Evolutionary conservation across 2,113 vertebrate genomes (phyloP).

Genomic region (Varanus salvator): DNA sequence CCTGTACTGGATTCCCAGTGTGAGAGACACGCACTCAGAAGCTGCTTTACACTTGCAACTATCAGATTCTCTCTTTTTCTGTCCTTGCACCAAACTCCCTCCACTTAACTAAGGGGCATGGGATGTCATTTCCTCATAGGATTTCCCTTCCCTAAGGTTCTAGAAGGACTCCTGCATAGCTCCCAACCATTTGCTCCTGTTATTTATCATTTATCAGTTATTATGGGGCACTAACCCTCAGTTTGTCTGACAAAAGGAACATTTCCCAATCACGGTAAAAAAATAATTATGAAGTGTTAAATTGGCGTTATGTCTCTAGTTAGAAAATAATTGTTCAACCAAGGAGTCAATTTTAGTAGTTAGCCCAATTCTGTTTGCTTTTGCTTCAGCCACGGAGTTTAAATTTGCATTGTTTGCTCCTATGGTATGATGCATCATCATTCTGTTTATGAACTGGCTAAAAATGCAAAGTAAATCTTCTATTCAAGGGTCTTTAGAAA

Average conservation of each 20-base stretch:
- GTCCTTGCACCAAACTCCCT: background rate
- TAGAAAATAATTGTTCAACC: background rate
- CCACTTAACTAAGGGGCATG: background rate
- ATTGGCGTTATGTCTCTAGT: background rate
- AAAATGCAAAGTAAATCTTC: background rate
- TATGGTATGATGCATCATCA: background rate
- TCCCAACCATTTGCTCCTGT: background rate
- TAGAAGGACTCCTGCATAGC: background rate
- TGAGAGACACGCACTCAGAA: background rate
- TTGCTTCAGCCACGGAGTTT: background rate
- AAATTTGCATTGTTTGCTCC: background rate
- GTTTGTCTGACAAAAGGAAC: background rate
- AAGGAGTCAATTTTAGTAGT: background rate
- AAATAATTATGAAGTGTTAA: background rate
- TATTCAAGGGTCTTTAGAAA: background rate
- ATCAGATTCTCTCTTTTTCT: background rate
- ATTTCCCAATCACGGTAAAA: background rate
- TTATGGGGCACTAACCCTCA: background rate
- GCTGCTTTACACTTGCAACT: background rate
- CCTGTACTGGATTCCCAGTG: too few relatives aligned
- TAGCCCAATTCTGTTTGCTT: background rate
- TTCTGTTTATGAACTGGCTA: background rate
- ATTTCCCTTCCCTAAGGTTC: background rate
- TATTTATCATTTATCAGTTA: background rate
- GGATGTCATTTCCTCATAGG: background rate